Evolutionary conservation across 2,797 vertebrate genomes (phyloP).

Genomic region (Thalassophryne amazonica): DNA sequence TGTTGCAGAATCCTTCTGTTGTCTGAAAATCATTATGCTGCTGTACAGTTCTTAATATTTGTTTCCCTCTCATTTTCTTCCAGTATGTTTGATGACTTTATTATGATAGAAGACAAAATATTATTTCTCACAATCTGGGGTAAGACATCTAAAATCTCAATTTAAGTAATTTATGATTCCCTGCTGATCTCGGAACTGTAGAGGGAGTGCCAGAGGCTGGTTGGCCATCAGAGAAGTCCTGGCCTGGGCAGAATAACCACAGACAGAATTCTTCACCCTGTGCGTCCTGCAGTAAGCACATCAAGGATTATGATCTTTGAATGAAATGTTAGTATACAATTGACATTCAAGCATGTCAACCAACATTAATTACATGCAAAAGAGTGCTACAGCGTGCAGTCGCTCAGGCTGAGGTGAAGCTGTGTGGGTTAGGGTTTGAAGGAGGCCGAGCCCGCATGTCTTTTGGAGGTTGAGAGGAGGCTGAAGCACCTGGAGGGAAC

Average conservation of each 20-base stretch:
- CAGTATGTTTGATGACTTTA: too few relatives aligned
- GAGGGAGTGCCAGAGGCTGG: constrained; percentile 10
- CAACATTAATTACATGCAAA: constrained; percentile 28
- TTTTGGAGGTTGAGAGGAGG: too few relatives aligned
- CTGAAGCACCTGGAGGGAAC: too few relatives aligned
- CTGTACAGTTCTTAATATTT: too few relatives aligned
- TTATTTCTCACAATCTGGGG: too few relatives aligned
- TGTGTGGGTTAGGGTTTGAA: too few relatives aligned
- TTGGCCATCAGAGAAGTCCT: constrained; percentile 10
- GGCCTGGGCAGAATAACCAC: constrained; percentile 30
- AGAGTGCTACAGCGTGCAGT: too few relatives aligned
- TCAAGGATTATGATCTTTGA: constrained; percentile 22
- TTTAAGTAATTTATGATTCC: constrained; percentile 47
- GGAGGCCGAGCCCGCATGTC: too few relatives aligned
- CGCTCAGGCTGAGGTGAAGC: too few relatives aligned
- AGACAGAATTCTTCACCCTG: constrained; percentile 30
- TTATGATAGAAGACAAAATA: too few relatives aligned
- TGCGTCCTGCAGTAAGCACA: constrained; percentile 18
- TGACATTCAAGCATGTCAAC: constrained; percentile 13
- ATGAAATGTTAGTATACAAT: constrained; percentile 28
- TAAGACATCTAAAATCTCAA: too few relatives aligned
- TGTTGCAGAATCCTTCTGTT: constrained; percentile 6
- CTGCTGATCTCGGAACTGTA: constrained; percentile 39
- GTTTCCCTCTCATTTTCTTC: too few relatives aligned
- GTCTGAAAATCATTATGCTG: background rate